Conservation (phyloP, 2,888 invertebrate genomes). For the Clivina fossor region DNA sequence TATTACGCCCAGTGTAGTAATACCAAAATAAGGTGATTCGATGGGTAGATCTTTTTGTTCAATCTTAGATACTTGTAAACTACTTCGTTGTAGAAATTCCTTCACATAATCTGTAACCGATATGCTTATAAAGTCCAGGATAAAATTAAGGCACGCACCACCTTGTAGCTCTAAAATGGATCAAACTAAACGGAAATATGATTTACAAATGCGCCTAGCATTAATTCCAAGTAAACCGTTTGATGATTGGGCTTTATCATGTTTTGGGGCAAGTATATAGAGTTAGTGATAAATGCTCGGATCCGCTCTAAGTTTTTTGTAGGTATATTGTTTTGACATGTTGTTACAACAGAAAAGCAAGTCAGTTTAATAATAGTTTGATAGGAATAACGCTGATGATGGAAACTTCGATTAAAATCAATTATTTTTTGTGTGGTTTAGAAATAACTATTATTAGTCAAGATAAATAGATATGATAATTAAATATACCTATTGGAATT, state of each 20-base stretch:
- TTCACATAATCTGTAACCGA: constrained; percentile 66
- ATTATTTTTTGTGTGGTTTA: no score
- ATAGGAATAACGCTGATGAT: not conserved
- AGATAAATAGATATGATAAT: not conserved
- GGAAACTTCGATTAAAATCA: no score
- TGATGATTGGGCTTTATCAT: no score
- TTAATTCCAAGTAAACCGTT: no score
- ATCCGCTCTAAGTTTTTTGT: not conserved
- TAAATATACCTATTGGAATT: constrained; percentile 70
- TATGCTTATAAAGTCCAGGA: not conserved
- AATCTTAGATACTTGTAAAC: constrained; percentile 40
- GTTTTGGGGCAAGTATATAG: no score
- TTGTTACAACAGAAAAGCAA: not conserved
- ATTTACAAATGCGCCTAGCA: no score
- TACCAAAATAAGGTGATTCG: constrained; percentile 70
- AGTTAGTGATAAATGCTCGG: no score
- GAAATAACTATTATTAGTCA: no score
- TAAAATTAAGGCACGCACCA: no score
- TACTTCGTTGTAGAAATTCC: constrained; percentile 66
- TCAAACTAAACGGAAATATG: no score
- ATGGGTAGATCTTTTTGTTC: constrained; percentile 42
- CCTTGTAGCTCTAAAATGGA: no score
- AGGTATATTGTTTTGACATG: not conserved
- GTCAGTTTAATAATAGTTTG: not conserved
- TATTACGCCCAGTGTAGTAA: constrained; percentile 79